A percentile compares a stretch with the other conserved stretches of the same genome.
phyloP scores from a whole-genome alignment of 2,113 vertebrate species.

The Phasianus colchicus region DNA sequence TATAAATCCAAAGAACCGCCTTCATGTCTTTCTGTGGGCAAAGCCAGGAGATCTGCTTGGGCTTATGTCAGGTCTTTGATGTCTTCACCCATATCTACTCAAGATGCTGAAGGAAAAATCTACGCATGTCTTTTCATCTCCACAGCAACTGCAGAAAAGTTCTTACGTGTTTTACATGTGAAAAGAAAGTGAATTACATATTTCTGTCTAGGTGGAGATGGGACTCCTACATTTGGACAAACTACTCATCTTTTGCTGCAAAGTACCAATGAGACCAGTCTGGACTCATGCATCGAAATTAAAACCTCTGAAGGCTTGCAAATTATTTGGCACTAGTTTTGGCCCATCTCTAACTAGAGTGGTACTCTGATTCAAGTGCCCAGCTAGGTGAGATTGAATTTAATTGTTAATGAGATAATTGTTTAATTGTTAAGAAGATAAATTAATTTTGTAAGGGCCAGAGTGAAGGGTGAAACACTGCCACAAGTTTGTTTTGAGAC shows the following conservation, averaged over 20 bases:
- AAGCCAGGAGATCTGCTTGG: background rate
- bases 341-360: background rate
- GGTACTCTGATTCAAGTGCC: background rate
- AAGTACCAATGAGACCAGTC: background rate
- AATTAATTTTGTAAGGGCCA: background rate
- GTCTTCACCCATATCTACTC: background rate
- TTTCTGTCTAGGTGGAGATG: background rate
- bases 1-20: background rate
- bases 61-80: background rate
- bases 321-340: background rate
- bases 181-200: background rate
- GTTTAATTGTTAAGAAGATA: background rate
- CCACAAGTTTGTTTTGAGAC: background rate
- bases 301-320: background rate
- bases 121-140: background rate
- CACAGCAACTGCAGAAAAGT: background rate
- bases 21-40: background rate
- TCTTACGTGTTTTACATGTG: fast-evolving
- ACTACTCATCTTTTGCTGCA: background rate
- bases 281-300: background rate
- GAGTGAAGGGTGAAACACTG: fast-evolving
- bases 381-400: background rate
- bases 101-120: background rate
- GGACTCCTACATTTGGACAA: fast-evolving
- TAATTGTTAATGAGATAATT: background rate